Evolutionary conservation across 2,113 vertebrate genomes (phyloP), one percentile per base, ranked within the genome.

Genomic region (Tautogolabrus adspersus): DNA sequence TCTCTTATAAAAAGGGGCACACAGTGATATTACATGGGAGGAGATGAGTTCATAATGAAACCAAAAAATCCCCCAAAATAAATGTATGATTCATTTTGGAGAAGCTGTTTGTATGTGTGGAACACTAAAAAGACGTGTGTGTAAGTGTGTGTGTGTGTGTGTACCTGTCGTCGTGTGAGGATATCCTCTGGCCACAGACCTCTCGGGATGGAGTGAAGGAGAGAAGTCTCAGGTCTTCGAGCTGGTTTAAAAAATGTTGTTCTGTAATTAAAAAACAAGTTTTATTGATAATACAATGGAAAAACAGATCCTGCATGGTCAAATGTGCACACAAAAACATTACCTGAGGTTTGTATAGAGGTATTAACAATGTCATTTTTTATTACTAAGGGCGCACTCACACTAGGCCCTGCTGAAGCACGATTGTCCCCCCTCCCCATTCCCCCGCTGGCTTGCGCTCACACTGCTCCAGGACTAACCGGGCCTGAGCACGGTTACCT

Each of bases 121-220:
- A 49, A 0, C 0, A 10, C 8, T 18, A 10, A 49, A 18, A 3
- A 49, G 26, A 49, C 18, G 5, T 18, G 21, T 66, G 52, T 10
- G 18, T 26, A 18, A 15, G 30, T 8, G 13, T 49, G 59, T 44
- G 38, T 66, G 65, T 34, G 10, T 69, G 34, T 34, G 12, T 11
- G 40, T 89, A 99, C 98, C 98, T 96, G 95, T 99, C 98, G 13
- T 99, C 98, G 30, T 99, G 98, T 56, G 98, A 95, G n/a, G 94
- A 95, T 84, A 99, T 99, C 91, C 97, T 96, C 89, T 96, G 94
- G 79, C 98, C 98, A 84, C 97, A 96, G 77, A 99, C 96, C 88
- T 97, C 96, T 89, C 98, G 96, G 66, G 98, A 96, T 23, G 98
- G 98, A 7, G 98, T 99, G 90, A 98, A 96, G 61, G 98, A 99